Conservation (phyloP, 2,888 invertebrate species). For the Tachina grossa region DNA sequence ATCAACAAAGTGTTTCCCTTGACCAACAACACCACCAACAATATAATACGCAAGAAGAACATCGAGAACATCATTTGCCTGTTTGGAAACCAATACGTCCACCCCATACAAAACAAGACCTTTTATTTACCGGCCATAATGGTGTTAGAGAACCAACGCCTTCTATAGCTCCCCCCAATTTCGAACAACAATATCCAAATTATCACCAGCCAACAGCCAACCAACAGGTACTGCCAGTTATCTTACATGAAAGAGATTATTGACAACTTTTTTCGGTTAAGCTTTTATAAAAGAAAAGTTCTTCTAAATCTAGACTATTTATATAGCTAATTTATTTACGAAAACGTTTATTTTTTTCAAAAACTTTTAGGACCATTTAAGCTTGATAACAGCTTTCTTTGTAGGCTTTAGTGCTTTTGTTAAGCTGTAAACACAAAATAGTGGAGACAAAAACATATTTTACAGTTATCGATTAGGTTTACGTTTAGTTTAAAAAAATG, state of each 20-base stretch:
- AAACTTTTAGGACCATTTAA: background rate
- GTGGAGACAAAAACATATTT: background rate
- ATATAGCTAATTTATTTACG: slow-evolving; percentile 1
- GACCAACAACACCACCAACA: slow-evolving; percentile 48
- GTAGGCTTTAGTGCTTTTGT: background rate
- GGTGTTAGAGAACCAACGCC: slow-evolving; percentile 41
- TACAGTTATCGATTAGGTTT: background rate
- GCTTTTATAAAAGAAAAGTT: slow-evolving; percentile 26
- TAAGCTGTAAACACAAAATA: background rate
- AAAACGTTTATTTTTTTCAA: background rate
- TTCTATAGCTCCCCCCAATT: slow-evolving; percentile 48
- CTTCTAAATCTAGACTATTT: slow-evolving; percentile 7
- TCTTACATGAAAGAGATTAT: slow-evolving; percentile 14
- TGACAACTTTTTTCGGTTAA: slow-evolving; percentile 54
- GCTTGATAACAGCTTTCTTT: slow-evolving; percentile 5
- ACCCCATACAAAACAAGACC: slow-evolving; percentile 74
- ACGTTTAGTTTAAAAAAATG: background rate
- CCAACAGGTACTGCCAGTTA: slow-evolving; percentile 70
- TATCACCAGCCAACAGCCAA: slow-evolving; percentile 67
- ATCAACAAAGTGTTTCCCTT: slow-evolving; percentile 57
- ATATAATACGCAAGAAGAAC: slow-evolving; percentile 44
- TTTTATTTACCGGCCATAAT: slow-evolving; percentile 65
- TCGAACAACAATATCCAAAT: slow-evolving; percentile 72
- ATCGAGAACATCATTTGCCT: slow-evolving; percentile 22
- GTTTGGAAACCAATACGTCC: slow-evolving; percentile 77